Percentiles rank a stretch among this genome's conserved stretches.
Evolutionary conservation across 2,888 invertebrate genomes (phyloP).

Genomic region (Emmelina monodactyla): DNA sequence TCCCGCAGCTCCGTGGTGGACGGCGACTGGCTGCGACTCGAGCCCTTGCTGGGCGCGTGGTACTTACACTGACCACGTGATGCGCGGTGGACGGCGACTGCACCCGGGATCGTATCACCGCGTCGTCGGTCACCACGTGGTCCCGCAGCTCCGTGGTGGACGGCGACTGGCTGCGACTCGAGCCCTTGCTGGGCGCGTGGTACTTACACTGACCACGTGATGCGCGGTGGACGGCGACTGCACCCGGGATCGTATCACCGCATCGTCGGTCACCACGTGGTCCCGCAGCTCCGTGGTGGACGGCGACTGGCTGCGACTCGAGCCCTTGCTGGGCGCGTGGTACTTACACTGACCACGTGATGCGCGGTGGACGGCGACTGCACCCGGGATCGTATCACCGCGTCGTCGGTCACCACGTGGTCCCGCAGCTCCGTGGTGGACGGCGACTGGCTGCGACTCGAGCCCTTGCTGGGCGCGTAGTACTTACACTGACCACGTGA

Average conservation of each 20-base stretch:
- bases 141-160: constrained; percentile 53
- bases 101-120: constrained; percentile 52
- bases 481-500: constrained; percentile 10
- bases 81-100: constrained; percentile 41
- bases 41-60: constrained; percentile 64
- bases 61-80: constrained; percentile 11
- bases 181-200: constrained; percentile 64
- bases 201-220: constrained; percentile 11
- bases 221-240: constrained; percentile 41
- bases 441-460: constrained; percentile 70
- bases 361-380: constrained; percentile 41
- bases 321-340: constrained; percentile 64
- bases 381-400: constrained; percentile 52
- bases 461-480: constrained; percentile 63
- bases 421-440: constrained; percentile 53
- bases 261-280: constrained; percentile 46
- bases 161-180: constrained; percentile 70
- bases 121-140: constrained; percentile 46
- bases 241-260: constrained; percentile 52
- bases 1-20: constrained; percentile 53
- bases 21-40: constrained; percentile 70
- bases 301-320: constrained; percentile 70
- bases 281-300: constrained; percentile 53
- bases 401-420: constrained; percentile 46
- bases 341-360: constrained; percentile 11